These are phyloP conservation scores for Carassius gibelio DNA, from an alignment of 2,113 vertebrate genomes.

Conservation along the genomic window DNA sequence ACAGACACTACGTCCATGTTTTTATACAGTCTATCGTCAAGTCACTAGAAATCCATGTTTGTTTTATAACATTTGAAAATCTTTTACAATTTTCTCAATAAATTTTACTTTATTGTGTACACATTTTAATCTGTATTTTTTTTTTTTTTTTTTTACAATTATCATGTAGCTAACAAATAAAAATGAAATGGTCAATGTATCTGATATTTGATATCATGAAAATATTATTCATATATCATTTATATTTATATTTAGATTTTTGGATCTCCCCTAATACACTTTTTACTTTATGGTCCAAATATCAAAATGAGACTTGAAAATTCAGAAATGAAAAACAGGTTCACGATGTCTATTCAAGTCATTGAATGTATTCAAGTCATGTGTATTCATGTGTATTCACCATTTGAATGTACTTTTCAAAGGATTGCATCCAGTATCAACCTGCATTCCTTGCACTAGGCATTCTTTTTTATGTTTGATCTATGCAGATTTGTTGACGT, in stretches of 20 bases:
- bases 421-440: not conserved
- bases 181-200: too few species aligned
- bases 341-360: not conserved
- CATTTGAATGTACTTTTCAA: not conserved
- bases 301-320: not conserved
- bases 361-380: not conserved
- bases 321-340: not conserved
- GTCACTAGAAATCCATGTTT: too few species aligned
- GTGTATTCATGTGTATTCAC: too few species aligned
- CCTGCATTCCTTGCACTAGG: not conserved
- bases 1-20: too few species aligned
- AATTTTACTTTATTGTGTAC: too few species aligned
- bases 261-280: not conserved
- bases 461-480: not conserved
- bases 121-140: too few species aligned
- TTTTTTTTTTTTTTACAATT: too few species aligned
- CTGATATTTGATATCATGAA: too few species aligned
- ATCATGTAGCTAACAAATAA: too few species aligned
- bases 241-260: not conserved
- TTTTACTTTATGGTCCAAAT: not conserved
- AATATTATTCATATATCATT: too few species aligned
- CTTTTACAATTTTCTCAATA: too few species aligned
- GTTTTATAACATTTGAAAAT: not conserved
- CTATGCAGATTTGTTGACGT: not conserved
- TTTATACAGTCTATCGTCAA: too few species aligned